Conservation (phyloP, 2,113 vertebrate genomes). For the Misgurnus anguillicaudatus region DNA sequence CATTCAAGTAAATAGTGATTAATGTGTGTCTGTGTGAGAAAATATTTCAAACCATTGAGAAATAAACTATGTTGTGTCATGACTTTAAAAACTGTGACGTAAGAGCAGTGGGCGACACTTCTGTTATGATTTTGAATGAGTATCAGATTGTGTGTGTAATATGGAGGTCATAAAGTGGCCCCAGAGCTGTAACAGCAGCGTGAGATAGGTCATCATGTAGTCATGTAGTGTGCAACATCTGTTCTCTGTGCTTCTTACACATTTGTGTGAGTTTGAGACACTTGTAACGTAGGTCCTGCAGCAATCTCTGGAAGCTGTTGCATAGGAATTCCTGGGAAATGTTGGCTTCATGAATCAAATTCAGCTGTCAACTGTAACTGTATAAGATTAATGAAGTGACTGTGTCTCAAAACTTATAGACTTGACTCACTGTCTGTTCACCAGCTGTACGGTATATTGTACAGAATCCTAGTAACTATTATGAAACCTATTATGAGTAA, state of each 20-base stretch:
- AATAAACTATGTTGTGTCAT: not conserved
- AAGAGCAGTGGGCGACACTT: not conserved
- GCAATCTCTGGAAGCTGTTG: not conserved
- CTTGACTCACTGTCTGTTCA: not conserved
- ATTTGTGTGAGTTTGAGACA: not conserved
- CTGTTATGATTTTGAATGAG: slow-evolving; percentile 3
- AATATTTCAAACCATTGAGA: slow-evolving; percentile 6
- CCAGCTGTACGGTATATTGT: too few relatives aligned
- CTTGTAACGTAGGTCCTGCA: not conserved
- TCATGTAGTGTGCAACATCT: slow-evolving; percentile 30
- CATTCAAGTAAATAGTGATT: not conserved
- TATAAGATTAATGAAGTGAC: not conserved
- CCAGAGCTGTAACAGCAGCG: not conserved
- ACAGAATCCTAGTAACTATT: not conserved
- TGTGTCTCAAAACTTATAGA: not conserved
- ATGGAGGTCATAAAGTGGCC: not conserved
- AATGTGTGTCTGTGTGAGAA: not conserved
- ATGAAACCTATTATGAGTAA: too few relatives aligned
- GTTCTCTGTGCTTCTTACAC: slow-evolving; percentile 1
- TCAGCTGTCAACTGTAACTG: not conserved
- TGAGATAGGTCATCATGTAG: slow-evolving; percentile 25
- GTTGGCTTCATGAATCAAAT: not conserved
- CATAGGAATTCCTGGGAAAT: not conserved
- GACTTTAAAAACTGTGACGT: slow-evolving; percentile 2
- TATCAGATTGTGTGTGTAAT: slow-evolving; percentile 11